These are phyloP conservation scores for Stenchaetothrips biformis DNA, from an alignment of 2,888 invertebrate species.

Conservation along the genomic window DNA sequence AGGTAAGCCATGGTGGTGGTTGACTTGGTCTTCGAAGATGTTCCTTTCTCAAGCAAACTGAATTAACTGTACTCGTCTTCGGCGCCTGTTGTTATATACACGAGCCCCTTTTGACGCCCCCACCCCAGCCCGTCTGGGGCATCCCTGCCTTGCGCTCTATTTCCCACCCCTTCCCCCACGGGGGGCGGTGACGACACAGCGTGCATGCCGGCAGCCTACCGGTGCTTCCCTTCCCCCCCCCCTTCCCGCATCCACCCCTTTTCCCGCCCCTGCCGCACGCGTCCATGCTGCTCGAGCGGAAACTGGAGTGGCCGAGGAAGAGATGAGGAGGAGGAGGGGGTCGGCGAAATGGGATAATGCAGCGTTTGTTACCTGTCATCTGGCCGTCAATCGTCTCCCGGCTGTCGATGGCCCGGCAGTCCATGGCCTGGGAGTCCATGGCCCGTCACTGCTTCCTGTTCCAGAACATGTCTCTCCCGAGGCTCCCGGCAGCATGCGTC, in stretches of 20 bases:
- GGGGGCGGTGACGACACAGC: background rate
- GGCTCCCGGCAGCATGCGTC: too few species aligned
- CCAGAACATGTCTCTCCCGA: background rate
- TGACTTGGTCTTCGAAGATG: too few species aligned
- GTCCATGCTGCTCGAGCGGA: background rate
- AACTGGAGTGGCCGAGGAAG: background rate
- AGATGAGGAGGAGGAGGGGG: background rate
- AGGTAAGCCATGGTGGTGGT: background rate
- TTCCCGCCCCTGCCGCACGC: background rate
- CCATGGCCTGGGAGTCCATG: too few species aligned
- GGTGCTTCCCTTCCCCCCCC: background rate
- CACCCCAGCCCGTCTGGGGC: background rate
- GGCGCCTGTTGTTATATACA: background rate
- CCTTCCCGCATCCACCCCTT: background rate
- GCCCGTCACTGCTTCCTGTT: background rate
- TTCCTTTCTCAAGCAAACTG: background rate
- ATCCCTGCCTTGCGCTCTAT: conserved; percentile 13
- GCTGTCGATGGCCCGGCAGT: background rate
- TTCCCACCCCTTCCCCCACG: background rate
- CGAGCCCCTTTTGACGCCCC: background rate
- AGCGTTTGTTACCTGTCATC: background rate
- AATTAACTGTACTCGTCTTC: conserved; percentile 2
- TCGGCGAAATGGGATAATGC: background rate
- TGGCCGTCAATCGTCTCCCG: background rate
- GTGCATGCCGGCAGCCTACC: background rate